Base-by-base conservation (phyloP, 2,888 invertebrate species). In the Amblyteles armatorius region DNA sequence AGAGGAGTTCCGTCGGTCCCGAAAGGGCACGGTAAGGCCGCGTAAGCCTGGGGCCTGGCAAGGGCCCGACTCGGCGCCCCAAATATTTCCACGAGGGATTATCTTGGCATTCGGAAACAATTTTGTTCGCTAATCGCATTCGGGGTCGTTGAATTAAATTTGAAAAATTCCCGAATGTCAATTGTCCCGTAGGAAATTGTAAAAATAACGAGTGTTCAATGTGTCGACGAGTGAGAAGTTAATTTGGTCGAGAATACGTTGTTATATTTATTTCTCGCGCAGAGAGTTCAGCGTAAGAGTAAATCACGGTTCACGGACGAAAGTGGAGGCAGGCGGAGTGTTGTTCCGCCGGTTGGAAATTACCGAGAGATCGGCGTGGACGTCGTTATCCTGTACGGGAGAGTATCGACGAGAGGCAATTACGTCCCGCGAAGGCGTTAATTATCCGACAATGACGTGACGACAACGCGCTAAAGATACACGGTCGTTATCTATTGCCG, bases 361-460 rank as follows among this genome's bases (percentile, higher is more conserved):
- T 80, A 80, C 80, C 80, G 65, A 50, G 77, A 83, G 77, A 83
- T 85, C 77, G 77, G 63, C 63, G 29, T 29, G 63, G 63, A 55
- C 77, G 79, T 85, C 55, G 74, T 80, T 84, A 74, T 80, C 82
- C 77, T 71, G 57, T 57, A 36, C 40, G 77, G 67, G 82, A 60
- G 74, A 73, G 74, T 84, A 82, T 78, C 74, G 74, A 77, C 57
- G 82, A 73, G 78, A 79, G 83, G 72, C 82, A 84, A 82, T 81
- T 83, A 85, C 79, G 69, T 76, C 77, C 72, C 57, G 52, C 16
- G 78, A 40, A 76, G 71, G 71, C 76, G 71, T 72, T 85, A 83
- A 87, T 87, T 83, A 87, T 71, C 79, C 63, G 67, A 87, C 83
- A 85, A 85, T 87, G 36, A 68, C 81, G 68, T 71, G 83, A 87